phyloP scores from a whole-genome alignment of 2,797 vertebrate genomes.

The Bradypus variegatus region DNA sequence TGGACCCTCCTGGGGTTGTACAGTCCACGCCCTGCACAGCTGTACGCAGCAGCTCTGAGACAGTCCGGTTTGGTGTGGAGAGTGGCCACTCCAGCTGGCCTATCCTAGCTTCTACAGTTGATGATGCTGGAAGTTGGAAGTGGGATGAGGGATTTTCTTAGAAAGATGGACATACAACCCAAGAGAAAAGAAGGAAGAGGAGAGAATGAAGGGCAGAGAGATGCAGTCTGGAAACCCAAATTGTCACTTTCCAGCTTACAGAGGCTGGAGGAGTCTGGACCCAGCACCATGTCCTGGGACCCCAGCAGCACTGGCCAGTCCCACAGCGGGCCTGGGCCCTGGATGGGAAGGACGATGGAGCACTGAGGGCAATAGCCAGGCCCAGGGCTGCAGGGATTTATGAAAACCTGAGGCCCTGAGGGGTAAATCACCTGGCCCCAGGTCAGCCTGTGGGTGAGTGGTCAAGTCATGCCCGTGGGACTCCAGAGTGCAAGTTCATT shows the following conservation, averaged over 20 bases:
- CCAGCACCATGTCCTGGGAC: neutral
- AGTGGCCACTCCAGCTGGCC: neutral
- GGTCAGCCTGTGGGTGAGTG: neutral
- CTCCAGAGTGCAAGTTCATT: neutral
- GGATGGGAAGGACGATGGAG: neutral
- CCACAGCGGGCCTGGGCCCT: neutral
- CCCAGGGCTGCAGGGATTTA: neutral
- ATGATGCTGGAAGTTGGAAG: neutral
- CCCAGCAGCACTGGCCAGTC: neutral
- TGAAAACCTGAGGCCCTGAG: neutral
- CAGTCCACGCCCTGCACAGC: fast-evolving
- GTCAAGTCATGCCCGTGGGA: neutral
- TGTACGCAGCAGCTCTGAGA: neutral
- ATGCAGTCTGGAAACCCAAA: neutral
- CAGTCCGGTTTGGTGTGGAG: neutral
- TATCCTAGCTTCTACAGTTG: neutral
- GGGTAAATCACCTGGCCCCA: neutral
- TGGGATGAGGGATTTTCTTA: neutral
- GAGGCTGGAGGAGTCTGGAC: neutral
- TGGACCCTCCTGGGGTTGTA: neutral
- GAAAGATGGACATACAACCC: neutral
- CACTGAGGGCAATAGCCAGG: neutral
- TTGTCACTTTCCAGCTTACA: neutral
- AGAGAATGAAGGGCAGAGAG: neutral
- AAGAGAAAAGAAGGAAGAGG: no score